A percentile compares a stretch with the other conserved stretches of the same genome.
Conservation (phyloP, 2,113 vertebrate species). For the Sebastes schlegelii region DNA sequence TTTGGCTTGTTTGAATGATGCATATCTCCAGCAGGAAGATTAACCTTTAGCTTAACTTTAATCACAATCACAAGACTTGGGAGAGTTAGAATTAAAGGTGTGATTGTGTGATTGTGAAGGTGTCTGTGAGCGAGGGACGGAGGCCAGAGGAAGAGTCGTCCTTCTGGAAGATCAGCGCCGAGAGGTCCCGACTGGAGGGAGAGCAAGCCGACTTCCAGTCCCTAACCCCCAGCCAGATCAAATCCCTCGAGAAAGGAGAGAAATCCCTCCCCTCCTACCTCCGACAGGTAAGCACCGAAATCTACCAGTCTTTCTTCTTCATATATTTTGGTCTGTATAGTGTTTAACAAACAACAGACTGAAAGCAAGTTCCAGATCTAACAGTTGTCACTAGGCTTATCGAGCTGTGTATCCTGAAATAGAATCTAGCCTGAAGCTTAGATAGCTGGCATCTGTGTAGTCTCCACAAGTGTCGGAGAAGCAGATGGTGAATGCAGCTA, state of each 20-base stretch:
- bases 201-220: slow-evolving; percentile 92
- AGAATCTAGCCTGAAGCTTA: slow-evolving; percentile 7
- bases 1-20: neutral
- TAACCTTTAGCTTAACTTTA: neutral
- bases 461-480: slow-evolving; percentile 1
- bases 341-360: slow-evolving; percentile 12
- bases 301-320: neutral
- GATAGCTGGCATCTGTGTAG: slow-evolving; percentile 12
- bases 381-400: neutral
- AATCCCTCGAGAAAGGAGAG: slow-evolving; percentile 97
- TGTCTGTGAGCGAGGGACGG: slow-evolving; percentile 82
- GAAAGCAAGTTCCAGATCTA: neutral
- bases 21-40: neutral
- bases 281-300: slow-evolving; percentile 82
- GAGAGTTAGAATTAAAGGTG: neutral
- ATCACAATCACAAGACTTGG: neutral
- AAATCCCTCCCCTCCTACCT: slow-evolving; percentile 90
- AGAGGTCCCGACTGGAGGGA: slow-evolving; percentile 92
- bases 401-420: slow-evolving; percentile 15
- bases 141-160: slow-evolving; percentile 91
- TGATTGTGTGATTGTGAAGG: slow-evolving; percentile 50
- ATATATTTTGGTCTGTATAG: neutral
- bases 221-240: slow-evolving; percentile 97
- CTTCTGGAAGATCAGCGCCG: slow-evolving; percentile 97
- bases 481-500: neutral